These are phyloP conservation scores for Petrophora chlorosata DNA, from an alignment of 2,888 invertebrate genomes.

Conservation along the genomic window DNA sequence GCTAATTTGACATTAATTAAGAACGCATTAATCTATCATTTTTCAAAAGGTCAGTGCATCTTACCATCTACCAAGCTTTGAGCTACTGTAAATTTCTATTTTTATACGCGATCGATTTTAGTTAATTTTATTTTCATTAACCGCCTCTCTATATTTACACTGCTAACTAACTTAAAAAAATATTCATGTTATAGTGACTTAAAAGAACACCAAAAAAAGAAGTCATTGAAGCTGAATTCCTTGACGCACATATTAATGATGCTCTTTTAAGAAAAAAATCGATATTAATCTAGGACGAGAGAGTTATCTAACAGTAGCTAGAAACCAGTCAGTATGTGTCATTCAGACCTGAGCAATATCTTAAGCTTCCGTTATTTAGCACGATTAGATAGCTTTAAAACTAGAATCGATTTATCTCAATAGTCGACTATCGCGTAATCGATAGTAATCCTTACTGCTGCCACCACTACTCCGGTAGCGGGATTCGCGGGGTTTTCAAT, in stretches of 20 bases:
- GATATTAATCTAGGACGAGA: neutral
- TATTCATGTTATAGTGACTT: no score
- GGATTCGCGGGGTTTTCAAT: conserved; percentile 44
- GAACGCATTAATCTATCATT: neutral
- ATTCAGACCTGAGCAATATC: conserved; percentile 14
- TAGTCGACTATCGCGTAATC: conserved; percentile 24
- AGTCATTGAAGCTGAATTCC: no score
- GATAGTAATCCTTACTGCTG: conserved; percentile 27
- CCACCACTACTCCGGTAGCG: conserved; percentile 29
- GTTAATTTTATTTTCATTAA: no score
- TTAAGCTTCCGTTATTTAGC: conserved; percentile 22
- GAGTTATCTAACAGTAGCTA: neutral
- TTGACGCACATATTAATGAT: no score
- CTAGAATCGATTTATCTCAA: conserved; percentile 26
- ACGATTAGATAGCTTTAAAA: conserved; percentile 23
- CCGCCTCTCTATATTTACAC: no score
- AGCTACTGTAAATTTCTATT: no score
- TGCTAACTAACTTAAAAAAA: no score
- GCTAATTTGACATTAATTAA: neutral
- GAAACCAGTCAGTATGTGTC: conserved; percentile 4
- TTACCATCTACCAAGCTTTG: no score
- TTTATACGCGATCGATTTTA: no score
- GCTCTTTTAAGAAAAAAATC: no score
- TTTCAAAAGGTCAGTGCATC: no score
- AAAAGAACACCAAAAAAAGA: no score